Conservation (phyloP, 2,797 vertebrate species). For the Artibeus lituratus region DNA sequence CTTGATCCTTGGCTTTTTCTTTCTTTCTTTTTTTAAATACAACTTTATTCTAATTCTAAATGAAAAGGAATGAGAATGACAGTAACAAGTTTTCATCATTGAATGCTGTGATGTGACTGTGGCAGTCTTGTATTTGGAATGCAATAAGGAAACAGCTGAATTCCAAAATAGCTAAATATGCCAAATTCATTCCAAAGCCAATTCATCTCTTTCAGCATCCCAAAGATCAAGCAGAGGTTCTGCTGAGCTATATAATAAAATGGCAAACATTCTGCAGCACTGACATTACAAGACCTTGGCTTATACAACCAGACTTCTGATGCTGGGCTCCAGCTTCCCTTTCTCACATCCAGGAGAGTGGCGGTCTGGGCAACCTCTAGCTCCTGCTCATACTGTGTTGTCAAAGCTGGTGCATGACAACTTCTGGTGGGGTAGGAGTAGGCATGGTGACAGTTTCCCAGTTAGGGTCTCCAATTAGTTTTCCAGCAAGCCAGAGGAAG, state of each 20-base stretch:
- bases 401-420: background rate
- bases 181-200: background rate
- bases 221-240: background rate
- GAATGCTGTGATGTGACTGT: background rate
- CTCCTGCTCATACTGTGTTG: no score
- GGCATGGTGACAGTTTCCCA: background rate
- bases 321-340: background rate
- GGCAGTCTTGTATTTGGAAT: background rate
- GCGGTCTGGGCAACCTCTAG: background rate
- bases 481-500: background rate
- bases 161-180: background rate
- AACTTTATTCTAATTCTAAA: background rate
- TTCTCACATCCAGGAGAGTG: background rate
- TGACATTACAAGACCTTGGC: background rate
- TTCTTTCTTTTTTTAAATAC: background rate
- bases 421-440: background rate
- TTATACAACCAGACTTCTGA: background rate
- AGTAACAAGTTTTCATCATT: background rate
- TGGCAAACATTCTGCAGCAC: background rate
- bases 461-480: background rate
- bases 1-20: background rate
- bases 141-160: background rate
- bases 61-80: background rate
- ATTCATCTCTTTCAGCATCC: background rate
- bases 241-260: background rate